Percentiles rank a stretch among this genome's conserved stretches.
Conservation (phyloP, 2,113 vertebrate species). For the Enhydra lutris region DNA sequence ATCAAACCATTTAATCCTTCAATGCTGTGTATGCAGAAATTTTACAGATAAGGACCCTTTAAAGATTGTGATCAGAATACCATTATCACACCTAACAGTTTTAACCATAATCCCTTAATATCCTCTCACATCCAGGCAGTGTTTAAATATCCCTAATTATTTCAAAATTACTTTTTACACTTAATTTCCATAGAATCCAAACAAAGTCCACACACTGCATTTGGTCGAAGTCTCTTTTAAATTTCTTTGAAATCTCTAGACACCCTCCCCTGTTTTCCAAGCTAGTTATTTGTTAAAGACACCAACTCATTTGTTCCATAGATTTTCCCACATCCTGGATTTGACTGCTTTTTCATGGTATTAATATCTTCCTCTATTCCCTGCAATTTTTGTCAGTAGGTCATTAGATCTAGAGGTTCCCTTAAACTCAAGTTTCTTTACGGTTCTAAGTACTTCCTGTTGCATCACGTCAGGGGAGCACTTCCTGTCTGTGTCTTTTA, state of each 20-base stretch:
- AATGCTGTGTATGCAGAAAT: neutral
- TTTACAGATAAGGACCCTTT: neutral
- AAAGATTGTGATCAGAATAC: neutral
- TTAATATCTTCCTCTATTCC: neutral
- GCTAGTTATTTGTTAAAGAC: neutral
- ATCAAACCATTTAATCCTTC: neutral
- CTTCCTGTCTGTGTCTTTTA: neutral
- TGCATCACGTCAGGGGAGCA: neutral
- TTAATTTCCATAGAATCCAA: neutral
- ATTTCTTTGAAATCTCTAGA: neutral
- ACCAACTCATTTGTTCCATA: neutral
- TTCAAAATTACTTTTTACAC: neutral
- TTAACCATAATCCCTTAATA: slow-evolving; percentile 6
- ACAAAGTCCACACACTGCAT: neutral
- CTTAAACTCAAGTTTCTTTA: neutral
- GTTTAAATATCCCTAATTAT: neutral
- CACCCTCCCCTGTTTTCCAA: neutral
- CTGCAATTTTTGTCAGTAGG: neutral
- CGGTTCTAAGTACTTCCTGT: neutral
- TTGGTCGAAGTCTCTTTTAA: neutral
- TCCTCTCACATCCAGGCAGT: neutral
- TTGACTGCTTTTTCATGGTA: neutral
- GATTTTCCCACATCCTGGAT: neutral
- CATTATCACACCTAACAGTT: neutral
- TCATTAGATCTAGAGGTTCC: neutral